Evolutionary conservation across 2,113 vertebrate species (phyloP).

Genomic region (Zingel zingel): DNA sequence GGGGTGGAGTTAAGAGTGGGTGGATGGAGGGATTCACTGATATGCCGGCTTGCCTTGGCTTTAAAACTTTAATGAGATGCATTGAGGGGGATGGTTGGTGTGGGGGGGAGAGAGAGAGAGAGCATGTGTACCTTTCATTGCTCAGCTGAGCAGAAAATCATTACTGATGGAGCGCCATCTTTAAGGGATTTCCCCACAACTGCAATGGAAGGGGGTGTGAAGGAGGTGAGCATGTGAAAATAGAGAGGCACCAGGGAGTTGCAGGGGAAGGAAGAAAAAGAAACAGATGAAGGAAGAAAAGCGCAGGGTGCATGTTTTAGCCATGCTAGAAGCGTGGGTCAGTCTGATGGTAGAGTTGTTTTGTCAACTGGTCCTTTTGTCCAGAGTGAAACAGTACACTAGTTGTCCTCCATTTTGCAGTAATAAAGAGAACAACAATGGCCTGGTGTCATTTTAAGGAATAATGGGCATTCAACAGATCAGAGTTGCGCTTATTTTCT

Average conservation of each 20-base stretch:
- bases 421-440: too few relatives aligned
- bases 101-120: conserved; percentile 52
- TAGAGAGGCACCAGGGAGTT: conserved; percentile 22
- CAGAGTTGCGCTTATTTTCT: too few relatives aligned
- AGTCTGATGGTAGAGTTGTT: neutral
- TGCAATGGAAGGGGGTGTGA: conserved; percentile 35
- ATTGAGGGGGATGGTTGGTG: conserved; percentile 69
- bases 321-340: neutral
- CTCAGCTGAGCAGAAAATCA: conserved; percentile 82
- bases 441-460: too few relatives aligned
- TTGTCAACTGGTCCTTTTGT: neutral
- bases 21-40: conserved; percentile 47
- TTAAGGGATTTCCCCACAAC: conserved; percentile 76
- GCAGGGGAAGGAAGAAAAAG: neutral
- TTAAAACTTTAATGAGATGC: conserved; percentile 78
- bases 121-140: conserved; percentile 68
- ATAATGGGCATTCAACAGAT: too few relatives aligned
- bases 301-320: neutral
- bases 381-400: neutral
- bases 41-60: conserved; percentile 68
- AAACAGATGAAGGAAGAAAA: conserved; percentile 19
- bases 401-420: too few relatives aligned
- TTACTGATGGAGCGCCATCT: conserved; percentile 78
- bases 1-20: conserved; percentile 32
- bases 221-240: conserved; percentile 42